Conservation (phyloP, 2,888 invertebrate genomes). For the Heterodera filipjevi region DNA sequence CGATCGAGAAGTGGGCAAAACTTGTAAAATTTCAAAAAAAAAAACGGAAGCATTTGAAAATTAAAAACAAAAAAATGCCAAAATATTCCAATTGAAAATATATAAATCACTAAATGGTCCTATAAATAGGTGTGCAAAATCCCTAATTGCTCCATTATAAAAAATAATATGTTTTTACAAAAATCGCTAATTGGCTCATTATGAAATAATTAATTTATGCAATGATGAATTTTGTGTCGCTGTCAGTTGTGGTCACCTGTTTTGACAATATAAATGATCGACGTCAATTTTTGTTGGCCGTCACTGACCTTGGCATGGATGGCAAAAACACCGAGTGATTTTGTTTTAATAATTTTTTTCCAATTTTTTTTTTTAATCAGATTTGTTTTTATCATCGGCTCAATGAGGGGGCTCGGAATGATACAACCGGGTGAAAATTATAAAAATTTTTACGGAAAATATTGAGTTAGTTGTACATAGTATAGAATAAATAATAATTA, state of each 20-base stretch:
- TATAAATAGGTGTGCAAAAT: too few species aligned
- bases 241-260: conserved; percentile 47
- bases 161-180: too few species aligned
- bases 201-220: too few species aligned
- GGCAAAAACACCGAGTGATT: conserved; percentile 12
- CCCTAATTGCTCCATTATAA: too few species aligned
- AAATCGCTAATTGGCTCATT: too few species aligned
- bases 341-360: not conserved
- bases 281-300: conserved; percentile 45
- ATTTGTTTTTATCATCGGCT: conserved; percentile 9
- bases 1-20: conserved; percentile 27
- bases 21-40: not conserved
- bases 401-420: conserved; percentile 21
- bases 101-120: too few species aligned
- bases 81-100: too few species aligned
- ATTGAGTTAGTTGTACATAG: not conserved
- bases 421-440: not conserved
- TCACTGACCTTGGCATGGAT: conserved; percentile 47
- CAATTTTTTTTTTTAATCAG: not conserved
- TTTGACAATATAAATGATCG: conserved; percentile 49
- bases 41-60: not conserved
- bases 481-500: too few species aligned
- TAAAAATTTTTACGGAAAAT: not conserved
- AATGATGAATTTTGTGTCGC: too few species aligned
- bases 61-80: too few species aligned